Evolutionary conservation across 1,140 invertebrate genomes (phyloP).

Genomic region (Drosophila repletoides): DNA sequence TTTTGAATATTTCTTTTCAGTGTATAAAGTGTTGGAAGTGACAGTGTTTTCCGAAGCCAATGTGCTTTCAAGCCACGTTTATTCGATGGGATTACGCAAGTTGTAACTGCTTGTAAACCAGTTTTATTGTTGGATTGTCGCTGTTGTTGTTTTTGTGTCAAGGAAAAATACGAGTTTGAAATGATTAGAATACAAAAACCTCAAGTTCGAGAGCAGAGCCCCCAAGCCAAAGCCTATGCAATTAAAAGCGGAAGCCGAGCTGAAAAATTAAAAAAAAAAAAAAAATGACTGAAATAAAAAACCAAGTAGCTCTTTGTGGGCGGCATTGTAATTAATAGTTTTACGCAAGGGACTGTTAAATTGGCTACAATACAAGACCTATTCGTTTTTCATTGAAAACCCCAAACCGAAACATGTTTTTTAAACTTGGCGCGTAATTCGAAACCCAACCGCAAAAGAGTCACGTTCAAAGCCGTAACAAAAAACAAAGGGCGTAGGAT

Average conservation of each 20-base stretch:
- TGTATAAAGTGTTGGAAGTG: not conserved
- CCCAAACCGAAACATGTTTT: slow-evolving; percentile 26
- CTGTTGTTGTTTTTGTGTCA: slow-evolving; percentile 59
- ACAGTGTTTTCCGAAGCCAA: not conserved
- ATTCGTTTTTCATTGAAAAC: not conserved
- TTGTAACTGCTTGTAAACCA: slow-evolving; percentile 50
- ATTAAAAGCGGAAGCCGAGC: slow-evolving; percentile 64
- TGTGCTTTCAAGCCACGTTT: slow-evolving; percentile 59
- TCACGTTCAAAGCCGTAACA: slow-evolving; percentile 11
- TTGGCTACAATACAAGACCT: slow-evolving; percentile 10
- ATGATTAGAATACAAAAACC: slow-evolving; percentile 43
- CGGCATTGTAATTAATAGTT: slow-evolving; percentile 15
- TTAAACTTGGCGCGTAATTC: slow-evolving; percentile 18
- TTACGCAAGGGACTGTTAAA: slow-evolving; percentile 1
- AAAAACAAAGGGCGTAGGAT: not conserved
- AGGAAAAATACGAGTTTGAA: slow-evolving; percentile 56
- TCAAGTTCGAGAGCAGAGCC: slow-evolving; percentile 2
- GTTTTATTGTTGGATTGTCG: slow-evolving; percentile 47
- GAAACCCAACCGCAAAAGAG: slow-evolving; percentile 1
- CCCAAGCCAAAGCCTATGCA: slow-evolving; percentile 18
- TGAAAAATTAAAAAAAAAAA: too few relatives aligned
- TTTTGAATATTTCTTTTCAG: not conserved
- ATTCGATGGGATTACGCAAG: slow-evolving; percentile 60
- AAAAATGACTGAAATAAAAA: too few relatives aligned
- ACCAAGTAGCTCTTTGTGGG: not conserved